Conservation (phyloP, 2,888 invertebrate genomes). For the Tachina grossa region DNA sequence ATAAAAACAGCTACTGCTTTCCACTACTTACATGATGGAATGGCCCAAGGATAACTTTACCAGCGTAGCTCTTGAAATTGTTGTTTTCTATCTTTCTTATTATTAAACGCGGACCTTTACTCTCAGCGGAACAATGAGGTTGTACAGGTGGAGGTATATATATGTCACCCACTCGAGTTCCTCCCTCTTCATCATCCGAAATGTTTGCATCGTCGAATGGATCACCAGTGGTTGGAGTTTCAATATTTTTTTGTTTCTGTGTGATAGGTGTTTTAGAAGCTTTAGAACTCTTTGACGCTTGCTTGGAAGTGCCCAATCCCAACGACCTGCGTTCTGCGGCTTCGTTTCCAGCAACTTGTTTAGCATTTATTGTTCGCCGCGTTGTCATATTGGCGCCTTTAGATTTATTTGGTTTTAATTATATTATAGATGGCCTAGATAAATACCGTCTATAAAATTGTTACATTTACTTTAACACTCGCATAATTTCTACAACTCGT, state of each 20-base stretch:
- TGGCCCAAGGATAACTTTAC: conserved; percentile 92
- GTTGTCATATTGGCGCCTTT: conserved; percentile 69
- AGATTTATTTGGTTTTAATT: conserved; percentile 14
- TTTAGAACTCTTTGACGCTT: conserved; percentile 5
- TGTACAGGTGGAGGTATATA: conserved; percentile 91
- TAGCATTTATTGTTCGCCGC: conserved; percentile 56
- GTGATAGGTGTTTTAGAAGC: background rate
- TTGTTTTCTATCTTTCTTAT: conserved; percentile 95
- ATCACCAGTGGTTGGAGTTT: conserved; percentile 22
- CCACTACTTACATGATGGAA: conserved; percentile 92
- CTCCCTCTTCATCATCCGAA: conserved; percentile 85
- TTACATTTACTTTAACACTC: background rate
- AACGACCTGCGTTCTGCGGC: conserved; percentile 28
- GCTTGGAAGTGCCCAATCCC: conserved; percentile 23
- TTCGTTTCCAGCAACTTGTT: conserved; percentile 57
- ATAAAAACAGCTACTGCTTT: background rate
- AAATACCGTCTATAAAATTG: background rate
- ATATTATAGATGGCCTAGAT: background rate
- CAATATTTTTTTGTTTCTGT: conserved; percentile 38
- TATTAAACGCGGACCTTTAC: conserved; percentile 92
- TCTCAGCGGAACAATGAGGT: conserved; percentile 88
- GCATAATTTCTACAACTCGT: conserved; percentile 4
- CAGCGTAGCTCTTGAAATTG: conserved; percentile 98
- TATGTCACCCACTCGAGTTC: conserved; percentile 89
- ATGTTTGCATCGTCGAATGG: conserved; percentile 78